Evolutionary conservation across 2,888 invertebrate species (phyloP).

Genomic region (Aleiodes leptofemur): DNA sequence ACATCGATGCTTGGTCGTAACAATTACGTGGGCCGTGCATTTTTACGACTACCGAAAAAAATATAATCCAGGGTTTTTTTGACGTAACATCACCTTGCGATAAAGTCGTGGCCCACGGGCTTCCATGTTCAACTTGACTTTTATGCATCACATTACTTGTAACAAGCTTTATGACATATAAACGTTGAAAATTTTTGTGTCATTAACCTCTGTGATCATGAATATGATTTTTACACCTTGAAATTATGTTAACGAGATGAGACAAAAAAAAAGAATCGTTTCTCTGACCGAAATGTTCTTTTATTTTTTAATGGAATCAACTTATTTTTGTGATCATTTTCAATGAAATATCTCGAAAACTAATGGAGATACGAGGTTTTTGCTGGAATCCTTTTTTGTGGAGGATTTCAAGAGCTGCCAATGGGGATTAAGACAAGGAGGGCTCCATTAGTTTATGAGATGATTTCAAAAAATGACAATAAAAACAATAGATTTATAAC

Average conservation of each 20-base stretch:
- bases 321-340: too few relatives aligned
- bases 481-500: too few relatives aligned
- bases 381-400: too few relatives aligned
- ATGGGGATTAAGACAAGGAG: too few relatives aligned
- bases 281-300: not conserved
- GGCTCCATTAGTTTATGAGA: too few relatives aligned
- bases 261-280: not conserved
- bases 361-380: too few relatives aligned
- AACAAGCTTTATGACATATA: conserved; percentile 46
- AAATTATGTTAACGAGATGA: conserved; percentile 1
- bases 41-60: conserved; percentile 47
- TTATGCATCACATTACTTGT: conserved; percentile 57
- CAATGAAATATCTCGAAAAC: too few relatives aligned
- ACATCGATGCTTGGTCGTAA: conserved; percentile 51
- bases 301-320: not conserved
- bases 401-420: too few relatives aligned
- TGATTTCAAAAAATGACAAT: too few relatives aligned
- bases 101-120: conserved; percentile 54
- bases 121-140: conserved; percentile 52
- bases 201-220: conserved; percentile 17
- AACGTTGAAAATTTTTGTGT: conserved; percentile 23
- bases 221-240: conserved; percentile 20
- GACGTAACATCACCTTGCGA: conserved; percentile 48
- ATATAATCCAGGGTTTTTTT: conserved; percentile 2
- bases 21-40: conserved; percentile 50